A percentile compares a stretch with the other conserved stretches of the same genome.
Evolutionary conservation across 2,797 vertebrate species (phyloP).

Genomic region (Adrianichthys oophorus): DNA sequence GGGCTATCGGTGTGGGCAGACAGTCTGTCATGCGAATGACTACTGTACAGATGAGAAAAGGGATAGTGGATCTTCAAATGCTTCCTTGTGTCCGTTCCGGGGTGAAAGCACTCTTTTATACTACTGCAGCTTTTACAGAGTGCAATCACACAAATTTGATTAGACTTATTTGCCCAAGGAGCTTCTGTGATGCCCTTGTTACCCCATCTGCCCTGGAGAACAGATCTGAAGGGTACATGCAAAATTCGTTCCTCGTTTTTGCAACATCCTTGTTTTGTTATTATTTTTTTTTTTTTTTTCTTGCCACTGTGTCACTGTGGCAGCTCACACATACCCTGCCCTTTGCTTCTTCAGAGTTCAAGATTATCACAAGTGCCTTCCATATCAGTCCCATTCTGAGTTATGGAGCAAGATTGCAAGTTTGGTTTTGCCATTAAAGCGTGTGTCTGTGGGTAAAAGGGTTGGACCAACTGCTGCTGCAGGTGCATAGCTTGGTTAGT

Average conservation of each 20-base stretch:
- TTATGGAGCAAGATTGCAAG: no score
- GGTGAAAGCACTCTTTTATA: conserved; percentile 67
- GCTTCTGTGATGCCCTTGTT: conserved; percentile 63
- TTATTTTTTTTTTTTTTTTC: conserved; percentile 26
- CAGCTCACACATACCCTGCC: conserved; percentile 25
- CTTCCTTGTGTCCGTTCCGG: conserved; percentile 57
- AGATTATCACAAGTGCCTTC: conserved; percentile 25
- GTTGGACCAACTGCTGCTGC: not conserved
- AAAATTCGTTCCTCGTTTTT: conserved; percentile 62
- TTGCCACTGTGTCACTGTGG: conserved; percentile 19
- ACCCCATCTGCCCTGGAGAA: conserved; percentile 59
- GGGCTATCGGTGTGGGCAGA: conserved; percentile 46
- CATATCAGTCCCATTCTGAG: conserved; percentile 25
- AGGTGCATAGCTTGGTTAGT: conserved; percentile 25
- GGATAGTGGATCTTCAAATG: conserved; percentile 58
- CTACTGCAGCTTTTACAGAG: conserved; percentile 44
- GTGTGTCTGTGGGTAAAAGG: not conserved
- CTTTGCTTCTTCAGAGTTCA: conserved; percentile 45
- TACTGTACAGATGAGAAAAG: conserved; percentile 54
- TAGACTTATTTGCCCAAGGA: conserved; percentile 70
- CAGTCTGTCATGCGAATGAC: conserved; percentile 65
- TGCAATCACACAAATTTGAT: conserved; percentile 78
- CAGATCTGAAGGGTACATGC: conserved; percentile 55
- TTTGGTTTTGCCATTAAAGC: conserved; percentile 9
- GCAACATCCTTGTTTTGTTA: conserved; percentile 55